A percentile compares a stretch with the other conserved stretches of the same genome.
phyloP scores from a whole-genome alignment of 2,888 invertebrate species.

The Chaetogeoica ovagalla region DNA sequence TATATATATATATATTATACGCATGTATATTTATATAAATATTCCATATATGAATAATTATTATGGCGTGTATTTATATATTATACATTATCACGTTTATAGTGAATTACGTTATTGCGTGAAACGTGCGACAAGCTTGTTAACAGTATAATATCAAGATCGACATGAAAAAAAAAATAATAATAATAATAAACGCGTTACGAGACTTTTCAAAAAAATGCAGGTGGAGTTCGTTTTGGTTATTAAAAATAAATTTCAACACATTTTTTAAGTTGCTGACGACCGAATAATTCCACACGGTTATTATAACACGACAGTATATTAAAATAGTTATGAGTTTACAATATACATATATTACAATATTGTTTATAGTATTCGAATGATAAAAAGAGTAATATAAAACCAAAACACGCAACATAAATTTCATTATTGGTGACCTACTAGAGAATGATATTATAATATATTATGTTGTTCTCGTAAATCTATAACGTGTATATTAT shows the following conservation, averaged over 20 bases:
- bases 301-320: neutral
- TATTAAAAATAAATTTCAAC: neutral
- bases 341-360: no score
- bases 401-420: slow-evolving; percentile 47
- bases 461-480: no score
- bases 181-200: slow-evolving; percentile 3
- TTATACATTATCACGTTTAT: slow-evolving; percentile 10
- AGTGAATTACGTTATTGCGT: slow-evolving; percentile 7
- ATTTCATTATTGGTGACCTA: neutral
- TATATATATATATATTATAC: neutral
- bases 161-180: neutral
- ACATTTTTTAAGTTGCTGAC: neutral
- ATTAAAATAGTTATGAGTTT: no score
- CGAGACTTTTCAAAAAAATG: slow-evolving; percentile 32
- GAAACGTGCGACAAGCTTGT: slow-evolving; percentile 20
- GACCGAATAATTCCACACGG: slow-evolving; percentile 1
- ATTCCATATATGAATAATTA: neutral
- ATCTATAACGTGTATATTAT: neutral
- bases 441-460: no score
- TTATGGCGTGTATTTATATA: neutral
- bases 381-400: slow-evolving; percentile 2
- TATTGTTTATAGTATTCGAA: neutral
- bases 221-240: slow-evolving; percentile 52
- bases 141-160: neutral
- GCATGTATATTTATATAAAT: neutral